These are phyloP conservation scores for Eupelmus urozonus DNA, from an alignment of 2,888 invertebrate genomes.

Conservation along the genomic window DNA sequence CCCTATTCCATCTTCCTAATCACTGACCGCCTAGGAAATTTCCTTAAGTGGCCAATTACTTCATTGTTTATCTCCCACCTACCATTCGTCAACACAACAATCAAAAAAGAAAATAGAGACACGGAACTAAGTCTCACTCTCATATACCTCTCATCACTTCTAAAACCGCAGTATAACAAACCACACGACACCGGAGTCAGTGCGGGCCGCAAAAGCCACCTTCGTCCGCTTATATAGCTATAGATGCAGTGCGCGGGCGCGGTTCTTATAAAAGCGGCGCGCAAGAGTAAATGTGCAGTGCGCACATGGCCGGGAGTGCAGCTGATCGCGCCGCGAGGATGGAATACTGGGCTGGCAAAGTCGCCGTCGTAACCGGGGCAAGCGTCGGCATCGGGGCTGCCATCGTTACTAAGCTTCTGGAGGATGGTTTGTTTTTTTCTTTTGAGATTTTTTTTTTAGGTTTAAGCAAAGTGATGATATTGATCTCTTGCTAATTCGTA, in stretches of 20 bases:
- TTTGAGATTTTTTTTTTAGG: background rate
- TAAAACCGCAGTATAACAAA: too few species aligned
- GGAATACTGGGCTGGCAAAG: constrained; percentile 77
- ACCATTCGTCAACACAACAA: too few species aligned
- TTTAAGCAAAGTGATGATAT: background rate
- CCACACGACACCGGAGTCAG: too few species aligned
- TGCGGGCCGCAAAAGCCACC: too few species aligned
- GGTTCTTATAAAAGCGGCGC: background rate
- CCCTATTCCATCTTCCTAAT: too few species aligned
- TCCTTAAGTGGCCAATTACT: too few species aligned
- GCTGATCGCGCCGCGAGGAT: constrained; percentile 57
- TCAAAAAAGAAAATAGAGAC: too few species aligned
- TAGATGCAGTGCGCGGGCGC: background rate
- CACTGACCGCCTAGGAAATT: too few species aligned
- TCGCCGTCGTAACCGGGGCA: constrained; percentile 78
- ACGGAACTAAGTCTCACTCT: too few species aligned
- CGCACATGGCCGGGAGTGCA: too few species aligned
- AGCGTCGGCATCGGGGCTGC: constrained; percentile 78
- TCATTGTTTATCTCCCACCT: too few species aligned
- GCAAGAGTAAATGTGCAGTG: background rate
- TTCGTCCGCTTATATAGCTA: background rate
- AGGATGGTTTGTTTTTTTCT: constrained; percentile 69
- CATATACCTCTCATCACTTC: too few species aligned
- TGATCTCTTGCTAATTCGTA: background rate
- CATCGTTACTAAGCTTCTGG: constrained; percentile 72